Conservation (phyloP, 2,113 vertebrate species). For the Aspiorhynchus laticeps region DNA sequence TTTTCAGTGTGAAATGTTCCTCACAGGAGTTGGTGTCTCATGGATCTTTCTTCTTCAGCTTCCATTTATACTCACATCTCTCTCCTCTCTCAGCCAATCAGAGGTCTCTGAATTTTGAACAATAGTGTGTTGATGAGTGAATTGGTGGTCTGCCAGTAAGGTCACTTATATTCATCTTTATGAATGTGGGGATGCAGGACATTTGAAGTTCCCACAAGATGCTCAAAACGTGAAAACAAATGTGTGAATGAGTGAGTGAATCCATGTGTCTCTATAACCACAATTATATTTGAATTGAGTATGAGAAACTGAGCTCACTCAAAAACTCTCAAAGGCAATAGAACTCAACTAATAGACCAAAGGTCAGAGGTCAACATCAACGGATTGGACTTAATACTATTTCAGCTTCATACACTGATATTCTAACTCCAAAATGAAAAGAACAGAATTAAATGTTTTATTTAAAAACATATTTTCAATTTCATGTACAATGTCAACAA, state of each 20-base stretch:
- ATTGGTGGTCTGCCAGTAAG: constrained; percentile 71
- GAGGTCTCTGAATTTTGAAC: constrained; percentile 51
- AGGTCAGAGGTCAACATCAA: too few relatives aligned
- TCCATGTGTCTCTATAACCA: background rate
- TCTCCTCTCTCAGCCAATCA: constrained; percentile 69
- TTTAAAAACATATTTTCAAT: background rate
- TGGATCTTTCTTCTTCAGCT: constrained; percentile 41
- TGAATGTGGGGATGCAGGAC: constrained; percentile 10
- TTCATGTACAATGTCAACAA: background rate
- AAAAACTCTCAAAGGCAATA: too few relatives aligned
- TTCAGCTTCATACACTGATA: background rate
- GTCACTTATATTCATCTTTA: constrained; percentile 51
- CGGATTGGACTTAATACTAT: too few relatives aligned
- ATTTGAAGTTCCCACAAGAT: constrained; percentile 28
- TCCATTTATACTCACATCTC: constrained; percentile 67
- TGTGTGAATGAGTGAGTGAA: constrained; percentile 7
- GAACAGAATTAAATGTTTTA: background rate
- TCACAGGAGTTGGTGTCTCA: background rate
- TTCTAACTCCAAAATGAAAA: background rate
- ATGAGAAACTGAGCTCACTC: too few relatives aligned
- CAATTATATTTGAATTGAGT: constrained; percentile 6
- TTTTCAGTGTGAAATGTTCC: too few relatives aligned
- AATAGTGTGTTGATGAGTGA: constrained; percentile 61
- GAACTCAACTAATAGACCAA: too few relatives aligned
- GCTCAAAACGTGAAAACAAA: background rate